Conservation (phyloP, 1,140 invertebrate species). For the Euglossa dilemma region DNA sequence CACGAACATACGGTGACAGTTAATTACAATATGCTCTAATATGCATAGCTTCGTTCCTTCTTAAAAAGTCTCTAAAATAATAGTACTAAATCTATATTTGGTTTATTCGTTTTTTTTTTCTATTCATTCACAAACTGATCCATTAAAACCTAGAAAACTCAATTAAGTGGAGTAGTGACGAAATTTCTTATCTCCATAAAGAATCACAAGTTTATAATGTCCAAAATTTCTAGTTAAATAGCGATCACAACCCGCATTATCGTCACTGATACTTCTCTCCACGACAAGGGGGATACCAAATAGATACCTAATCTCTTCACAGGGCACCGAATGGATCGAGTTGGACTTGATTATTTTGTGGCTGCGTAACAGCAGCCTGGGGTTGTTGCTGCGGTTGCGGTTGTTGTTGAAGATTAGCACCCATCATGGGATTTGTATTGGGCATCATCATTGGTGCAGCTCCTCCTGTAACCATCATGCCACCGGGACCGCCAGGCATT, state of each 20-base stretch:
- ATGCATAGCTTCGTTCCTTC: background rate
- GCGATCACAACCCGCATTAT: background rate
- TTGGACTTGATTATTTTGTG: constrained; percentile 79
- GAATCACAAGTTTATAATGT: background rate
- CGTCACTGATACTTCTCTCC: background rate
- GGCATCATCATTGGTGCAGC: constrained; percentile 76
- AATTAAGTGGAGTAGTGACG: background rate
- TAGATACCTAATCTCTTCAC: constrained; percentile 79
- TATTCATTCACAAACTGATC: background rate
- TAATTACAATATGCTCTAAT: constrained; percentile 22
- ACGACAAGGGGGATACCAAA: constrained; percentile 21
- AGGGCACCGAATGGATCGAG: constrained; percentile 83
- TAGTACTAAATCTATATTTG: background rate
- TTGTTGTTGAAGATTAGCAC: constrained; percentile 73
- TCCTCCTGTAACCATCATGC: constrained; percentile 75
- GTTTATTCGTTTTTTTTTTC: background rate
- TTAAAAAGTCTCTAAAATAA: background rate
- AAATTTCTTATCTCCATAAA: background rate
- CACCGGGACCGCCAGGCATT: constrained; percentile 68
- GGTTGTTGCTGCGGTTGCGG: constrained; percentile 70
- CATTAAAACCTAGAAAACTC: background rate
- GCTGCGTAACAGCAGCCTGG: constrained; percentile 65
- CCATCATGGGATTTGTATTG: constrained; percentile 74
- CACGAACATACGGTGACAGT: background rate
- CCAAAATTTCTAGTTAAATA: background rate